phyloP scores from a whole-genome alignment of 2,797 vertebrate genomes.

The Manis javanica region DNA sequence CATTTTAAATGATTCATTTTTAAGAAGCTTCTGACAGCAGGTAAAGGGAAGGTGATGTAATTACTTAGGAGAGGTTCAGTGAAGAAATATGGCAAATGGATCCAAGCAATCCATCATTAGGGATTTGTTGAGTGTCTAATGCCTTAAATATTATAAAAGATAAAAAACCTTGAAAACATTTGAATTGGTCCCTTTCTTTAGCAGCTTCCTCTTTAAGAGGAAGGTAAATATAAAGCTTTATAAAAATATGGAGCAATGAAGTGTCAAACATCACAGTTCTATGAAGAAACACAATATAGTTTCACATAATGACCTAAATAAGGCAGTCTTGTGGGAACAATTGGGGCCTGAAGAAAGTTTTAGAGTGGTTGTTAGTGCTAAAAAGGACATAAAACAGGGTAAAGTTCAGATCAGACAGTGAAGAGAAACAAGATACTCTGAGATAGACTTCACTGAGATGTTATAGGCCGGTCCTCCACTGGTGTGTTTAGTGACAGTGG shows the following conservation, averaged over 20 bases:
- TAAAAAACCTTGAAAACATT: neutral
- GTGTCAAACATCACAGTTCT: neutral
- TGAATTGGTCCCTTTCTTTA: neutral
- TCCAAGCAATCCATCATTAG: neutral
- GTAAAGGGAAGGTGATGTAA: neutral
- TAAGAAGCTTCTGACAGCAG: conserved; percentile 1
- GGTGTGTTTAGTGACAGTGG: neutral
- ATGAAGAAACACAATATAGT: neutral
- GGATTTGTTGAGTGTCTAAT: neutral
- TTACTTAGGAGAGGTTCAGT: no score
- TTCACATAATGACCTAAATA: neutral
- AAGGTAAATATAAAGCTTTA: neutral
- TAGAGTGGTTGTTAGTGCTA: neutral
- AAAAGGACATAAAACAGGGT: neutral
- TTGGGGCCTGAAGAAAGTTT: neutral
- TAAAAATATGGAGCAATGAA: conserved; percentile 23
- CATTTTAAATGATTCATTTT: conserved; percentile 41
- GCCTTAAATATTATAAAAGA: neutral
- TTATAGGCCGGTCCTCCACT: neutral
- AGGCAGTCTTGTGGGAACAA: neutral
- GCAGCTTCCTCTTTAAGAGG: neutral
- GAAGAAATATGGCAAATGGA: neutral
- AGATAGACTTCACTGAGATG: neutral
- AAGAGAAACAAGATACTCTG: neutral
- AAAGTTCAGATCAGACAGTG: neutral